Percentiles rank a stretch among this genome's conserved stretches.
phyloP scores from a whole-genome alignment of 1,140 invertebrate genomes.

The Sinonovacula constricta region DNA sequence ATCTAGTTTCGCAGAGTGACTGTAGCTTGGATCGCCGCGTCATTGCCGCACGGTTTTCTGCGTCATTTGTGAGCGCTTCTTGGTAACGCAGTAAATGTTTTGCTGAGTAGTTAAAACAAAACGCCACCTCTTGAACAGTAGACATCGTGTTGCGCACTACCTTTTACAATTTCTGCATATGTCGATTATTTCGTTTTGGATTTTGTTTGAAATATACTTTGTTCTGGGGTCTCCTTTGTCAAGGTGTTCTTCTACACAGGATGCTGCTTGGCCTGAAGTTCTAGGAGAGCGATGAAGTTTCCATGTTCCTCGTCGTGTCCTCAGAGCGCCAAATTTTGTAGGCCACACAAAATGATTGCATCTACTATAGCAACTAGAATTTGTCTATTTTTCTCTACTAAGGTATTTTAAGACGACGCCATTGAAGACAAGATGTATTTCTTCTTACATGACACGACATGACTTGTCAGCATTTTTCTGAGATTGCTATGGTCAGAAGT shows the following conservation, averaged over 20 bases:
- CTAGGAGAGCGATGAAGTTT: too few relatives aligned
- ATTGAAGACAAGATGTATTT: constrained; percentile 12
- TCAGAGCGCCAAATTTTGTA: constrained; percentile 14
- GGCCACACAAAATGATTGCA: too few relatives aligned
- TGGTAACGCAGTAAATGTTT: too few relatives aligned
- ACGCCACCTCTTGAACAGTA: constrained; percentile 24
- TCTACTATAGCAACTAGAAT: too few relatives aligned
- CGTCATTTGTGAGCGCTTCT: too few relatives aligned
- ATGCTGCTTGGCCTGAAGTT: constrained; percentile 12
- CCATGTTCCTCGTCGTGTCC: neutral
- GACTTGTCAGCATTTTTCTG: constrained; percentile 13
- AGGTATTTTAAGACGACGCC: neutral
- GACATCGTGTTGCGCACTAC: constrained; percentile 9
- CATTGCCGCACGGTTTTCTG: too few relatives aligned
- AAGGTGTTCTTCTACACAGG: constrained; percentile 16
- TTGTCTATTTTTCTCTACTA: constrained; percentile 33
- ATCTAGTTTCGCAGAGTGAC: too few relatives aligned
- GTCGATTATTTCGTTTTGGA: constrained; percentile 45
- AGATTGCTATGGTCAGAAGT: constrained; percentile 19
- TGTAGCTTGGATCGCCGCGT: too few relatives aligned
- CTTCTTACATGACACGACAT: neutral
- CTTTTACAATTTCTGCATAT: constrained; percentile 8
- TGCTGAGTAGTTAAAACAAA: too few relatives aligned
- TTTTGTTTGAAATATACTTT: too few relatives aligned
- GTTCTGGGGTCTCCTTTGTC: too few relatives aligned